phyloP scores from a whole-genome alignment of 1,140 invertebrate species.

The Drosophila equinoxialis region DNA sequence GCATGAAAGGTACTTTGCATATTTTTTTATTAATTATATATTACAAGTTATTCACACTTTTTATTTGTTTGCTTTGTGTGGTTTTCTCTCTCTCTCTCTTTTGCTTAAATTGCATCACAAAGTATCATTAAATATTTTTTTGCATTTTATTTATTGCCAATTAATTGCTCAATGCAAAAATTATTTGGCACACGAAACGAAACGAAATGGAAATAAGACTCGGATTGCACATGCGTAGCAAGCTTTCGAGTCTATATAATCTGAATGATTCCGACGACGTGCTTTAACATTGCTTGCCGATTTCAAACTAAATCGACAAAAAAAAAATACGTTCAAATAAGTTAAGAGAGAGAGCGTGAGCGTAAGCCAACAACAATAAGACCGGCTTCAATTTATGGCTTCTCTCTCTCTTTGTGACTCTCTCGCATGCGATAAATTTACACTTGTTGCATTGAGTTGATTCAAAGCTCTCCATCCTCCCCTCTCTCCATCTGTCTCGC shows the following conservation, averaged over 20 bases:
- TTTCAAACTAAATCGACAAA: conserved; percentile 51
- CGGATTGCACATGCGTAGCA: conserved; percentile 51
- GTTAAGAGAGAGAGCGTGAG: conserved; percentile 18
- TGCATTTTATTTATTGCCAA: conserved; percentile 15
- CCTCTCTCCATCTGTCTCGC: neutral
- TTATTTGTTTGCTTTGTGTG: neutral
- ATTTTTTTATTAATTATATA: conserved; percentile 52
- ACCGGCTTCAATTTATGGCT: conserved; percentile 17
- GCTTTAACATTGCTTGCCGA: conserved; percentile 35
- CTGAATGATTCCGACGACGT: neutral
- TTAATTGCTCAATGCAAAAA: conserved; percentile 24
- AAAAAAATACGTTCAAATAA: conserved; percentile 4
- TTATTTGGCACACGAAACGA: conserved; percentile 37
- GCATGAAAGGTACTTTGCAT: conserved; percentile 25
- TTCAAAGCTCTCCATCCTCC: neutral
- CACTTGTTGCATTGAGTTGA: conserved; percentile 47
- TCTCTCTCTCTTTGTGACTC: conserved; percentile 29
- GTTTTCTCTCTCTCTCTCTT: neutral
- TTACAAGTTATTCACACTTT: conserved; percentile 21
- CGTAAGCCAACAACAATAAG: conserved; percentile 25
- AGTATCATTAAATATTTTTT: conserved; percentile 9
- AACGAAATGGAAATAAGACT: conserved; percentile 7
- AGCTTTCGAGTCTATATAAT: conserved; percentile 11
- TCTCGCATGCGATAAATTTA: conserved; percentile 51
- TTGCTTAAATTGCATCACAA: conserved; percentile 2